Evolutionary conservation across 2,113 vertebrate genomes (phyloP).

Genomic region (Rostratula benghalensis): DNA sequence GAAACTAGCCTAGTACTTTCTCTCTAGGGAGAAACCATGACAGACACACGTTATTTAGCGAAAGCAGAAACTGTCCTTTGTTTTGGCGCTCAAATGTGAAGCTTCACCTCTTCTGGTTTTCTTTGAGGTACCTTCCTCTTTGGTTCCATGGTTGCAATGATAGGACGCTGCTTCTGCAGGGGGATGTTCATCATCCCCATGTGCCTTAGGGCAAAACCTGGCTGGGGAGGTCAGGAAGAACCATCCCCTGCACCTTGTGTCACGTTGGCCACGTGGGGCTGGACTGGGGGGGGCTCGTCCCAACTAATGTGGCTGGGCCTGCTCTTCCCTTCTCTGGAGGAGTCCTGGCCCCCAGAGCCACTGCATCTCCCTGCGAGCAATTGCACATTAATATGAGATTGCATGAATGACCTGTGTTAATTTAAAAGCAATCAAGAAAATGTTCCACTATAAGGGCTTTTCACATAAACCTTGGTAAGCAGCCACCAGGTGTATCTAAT

Average conservation of each 20-base stretch:
- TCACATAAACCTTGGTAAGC: accelerated
- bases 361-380: neutral
- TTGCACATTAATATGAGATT: neutral
- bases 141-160: neutral
- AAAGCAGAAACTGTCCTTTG: neutral
- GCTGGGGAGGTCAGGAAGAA: neutral
- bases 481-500: neutral
- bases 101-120: neutral
- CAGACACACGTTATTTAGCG: accelerated
- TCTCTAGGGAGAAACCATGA: neutral
- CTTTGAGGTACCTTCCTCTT: neutral
- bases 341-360: neutral
- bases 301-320: neutral
- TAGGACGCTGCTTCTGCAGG: neutral
- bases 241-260: accelerated
- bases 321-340: neutral
- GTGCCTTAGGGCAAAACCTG: neutral
- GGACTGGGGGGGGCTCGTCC: neutral
- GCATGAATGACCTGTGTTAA: neutral
- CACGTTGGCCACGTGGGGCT: neutral
- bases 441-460: neutral
- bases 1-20: neutral
- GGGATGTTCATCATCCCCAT: accelerated
- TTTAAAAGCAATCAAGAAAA: neutral
- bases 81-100: neutral